Conservation (phyloP, 1,140 invertebrate species). For the Drosophila albomicans region DNA sequence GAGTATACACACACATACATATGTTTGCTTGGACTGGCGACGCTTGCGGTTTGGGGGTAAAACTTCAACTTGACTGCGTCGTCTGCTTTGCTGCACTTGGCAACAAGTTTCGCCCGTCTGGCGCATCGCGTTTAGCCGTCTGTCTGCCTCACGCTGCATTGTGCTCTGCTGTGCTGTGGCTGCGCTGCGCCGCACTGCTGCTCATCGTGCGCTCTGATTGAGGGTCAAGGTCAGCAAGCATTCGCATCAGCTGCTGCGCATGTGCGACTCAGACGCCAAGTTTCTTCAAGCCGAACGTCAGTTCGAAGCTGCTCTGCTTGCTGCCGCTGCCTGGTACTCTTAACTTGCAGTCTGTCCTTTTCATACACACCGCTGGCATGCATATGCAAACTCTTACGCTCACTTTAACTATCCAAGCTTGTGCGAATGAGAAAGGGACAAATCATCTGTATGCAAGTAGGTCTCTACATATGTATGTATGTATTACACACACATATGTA, state of each 20-base stretch:
- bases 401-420: too few relatives aligned
- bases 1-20: background rate
- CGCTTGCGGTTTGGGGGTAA: conserved; percentile 30
- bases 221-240: conserved; percentile 78
- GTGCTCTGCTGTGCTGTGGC: background rate
- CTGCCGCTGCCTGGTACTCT: conserved; percentile 12
- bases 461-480: background rate
- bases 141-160: conserved; percentile 21
- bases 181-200: conserved; percentile 7
- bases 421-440: conserved; percentile 3
- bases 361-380: conserved; percentile 6
- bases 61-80: conserved; percentile 66
- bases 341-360: conserved; percentile 15
- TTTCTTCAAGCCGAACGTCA: conserved; percentile 28
- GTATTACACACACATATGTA: background rate
- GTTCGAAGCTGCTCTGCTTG: conserved; percentile 13
- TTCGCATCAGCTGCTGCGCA: conserved; percentile 79
- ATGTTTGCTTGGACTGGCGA: conserved; percentile 18
- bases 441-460: background rate
- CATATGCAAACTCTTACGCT: background rate
- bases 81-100: conserved; percentile 67
- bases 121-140: conserved; percentile 31
- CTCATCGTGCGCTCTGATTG: conserved; percentile 54
- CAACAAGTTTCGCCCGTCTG: conserved; percentile 63
- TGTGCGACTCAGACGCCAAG: conserved; percentile 52